These are phyloP conservation scores for Oophaga pumilio DNA, from an alignment of 2,113 vertebrate genomes.

Conservation along the genomic window DNA sequence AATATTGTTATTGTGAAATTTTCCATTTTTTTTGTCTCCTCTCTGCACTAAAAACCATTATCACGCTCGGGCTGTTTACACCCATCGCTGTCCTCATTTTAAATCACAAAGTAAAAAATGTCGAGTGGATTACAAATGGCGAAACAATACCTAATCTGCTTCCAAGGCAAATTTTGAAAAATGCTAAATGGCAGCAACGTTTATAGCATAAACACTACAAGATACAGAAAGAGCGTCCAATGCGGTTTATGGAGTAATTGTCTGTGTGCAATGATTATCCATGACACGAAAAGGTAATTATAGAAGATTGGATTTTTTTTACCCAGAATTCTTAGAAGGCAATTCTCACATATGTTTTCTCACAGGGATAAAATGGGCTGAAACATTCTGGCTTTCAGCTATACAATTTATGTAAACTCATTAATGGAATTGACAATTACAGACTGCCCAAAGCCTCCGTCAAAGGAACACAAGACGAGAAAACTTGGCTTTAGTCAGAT, in stretches of 20 bases:
- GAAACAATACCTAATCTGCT: neutral
- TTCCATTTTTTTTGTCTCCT: neutral
- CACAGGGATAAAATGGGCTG: slow-evolving; percentile 49
- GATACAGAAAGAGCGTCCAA: slow-evolving; percentile 16
- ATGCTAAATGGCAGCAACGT: slow-evolving; percentile 17
- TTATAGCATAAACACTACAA: slow-evolving; percentile 38
- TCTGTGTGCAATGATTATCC: slow-evolving; percentile 51
- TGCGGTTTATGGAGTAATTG: slow-evolving; percentile 34
- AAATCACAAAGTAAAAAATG: slow-evolving; percentile 24
- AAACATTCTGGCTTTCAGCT: slow-evolving; percentile 55
- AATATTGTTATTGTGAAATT: neutral
- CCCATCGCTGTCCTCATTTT: neutral
- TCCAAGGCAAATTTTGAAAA: slow-evolving; percentile 29
- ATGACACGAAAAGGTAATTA: slow-evolving; percentile 56
- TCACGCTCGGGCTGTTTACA: neutral
- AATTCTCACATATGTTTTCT: slow-evolving; percentile 55
- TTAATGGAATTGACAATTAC: slow-evolving; percentile 58
- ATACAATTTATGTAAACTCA: slow-evolving; percentile 58
- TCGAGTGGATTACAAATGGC: neutral
- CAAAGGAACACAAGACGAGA: slow-evolving; percentile 41
- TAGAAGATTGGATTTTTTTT: slow-evolving; percentile 50
- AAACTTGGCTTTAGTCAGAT: slow-evolving; percentile 49
- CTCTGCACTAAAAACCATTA: neutral
- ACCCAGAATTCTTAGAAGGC: slow-evolving; percentile 49
- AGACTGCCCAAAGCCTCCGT: slow-evolving; percentile 53